Evolutionary conservation across 1,140 invertebrate genomes (phyloP).

Genomic region (Tetraneura akinire): DNA sequence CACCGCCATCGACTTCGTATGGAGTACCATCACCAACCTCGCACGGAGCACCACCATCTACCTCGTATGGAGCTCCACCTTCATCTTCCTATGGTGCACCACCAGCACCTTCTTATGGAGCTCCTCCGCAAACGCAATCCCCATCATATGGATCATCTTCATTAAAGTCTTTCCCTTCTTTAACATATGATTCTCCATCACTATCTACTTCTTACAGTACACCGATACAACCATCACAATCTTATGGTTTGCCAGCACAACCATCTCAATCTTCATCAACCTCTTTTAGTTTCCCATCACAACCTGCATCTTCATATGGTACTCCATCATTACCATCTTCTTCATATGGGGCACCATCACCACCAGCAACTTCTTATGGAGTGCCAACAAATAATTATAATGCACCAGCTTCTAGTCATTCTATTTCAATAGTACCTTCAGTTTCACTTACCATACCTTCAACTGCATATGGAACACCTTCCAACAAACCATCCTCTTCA

Average conservation of each 20-base stretch:
- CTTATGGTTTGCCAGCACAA: constrained; percentile 54
- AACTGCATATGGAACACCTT: constrained; percentile 52
- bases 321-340: constrained; percentile 52
- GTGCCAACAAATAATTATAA: constrained; percentile 51
- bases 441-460: constrained; percentile 47
- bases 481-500: constrained; percentile 38
- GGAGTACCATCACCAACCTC: constrained; percentile 54
- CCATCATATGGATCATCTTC: constrained; percentile 58
- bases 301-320: constrained; percentile 54
- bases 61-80: constrained; percentile 59
- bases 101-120: constrained; percentile 57
- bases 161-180: constrained; percentile 54
- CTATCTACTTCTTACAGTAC: constrained; percentile 50
- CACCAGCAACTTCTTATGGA: constrained; percentile 53
- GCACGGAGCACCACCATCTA: constrained; percentile 58
- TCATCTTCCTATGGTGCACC: constrained; percentile 52
- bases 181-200: constrained; percentile 47
- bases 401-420: constrained; percentile 27
- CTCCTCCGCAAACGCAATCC: constrained; percentile 55
- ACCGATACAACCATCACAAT: constrained; percentile 52
- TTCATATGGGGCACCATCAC: constrained; percentile 52
- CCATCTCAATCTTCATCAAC: constrained; percentile 57
- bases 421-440: constrained; percentile 38
- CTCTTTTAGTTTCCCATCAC: constrained; percentile 53
- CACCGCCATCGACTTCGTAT: constrained; percentile 56